Base-by-base conservation (phyloP, 2,888 invertebrate species). In the Rotaria socialis region DNA sequence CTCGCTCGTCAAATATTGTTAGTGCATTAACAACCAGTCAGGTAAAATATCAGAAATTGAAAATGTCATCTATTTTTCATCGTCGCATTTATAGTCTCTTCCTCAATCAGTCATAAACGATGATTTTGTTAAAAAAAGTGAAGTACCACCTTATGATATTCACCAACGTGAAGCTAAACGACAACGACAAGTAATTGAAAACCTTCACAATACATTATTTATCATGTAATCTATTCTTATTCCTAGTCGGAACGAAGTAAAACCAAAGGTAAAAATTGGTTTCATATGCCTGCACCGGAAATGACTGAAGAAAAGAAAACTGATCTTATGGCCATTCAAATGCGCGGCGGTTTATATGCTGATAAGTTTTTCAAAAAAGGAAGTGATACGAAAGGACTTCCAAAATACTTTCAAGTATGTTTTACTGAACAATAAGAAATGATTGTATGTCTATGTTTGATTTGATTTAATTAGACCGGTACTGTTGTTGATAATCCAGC, bases 321-420 rank as follows among this genome's bases (percentile, higher is more conserved):
- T 89, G 97, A 98, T 91, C 92, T 99, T 22, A 94, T 95, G 92
- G 92, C 97, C 22, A 92, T 99, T 2, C 94, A 95, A 92, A 96
- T 98, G 96, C 93, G 98, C 89, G 95, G 95, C 0, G 95, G 94
- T 0, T 91, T 97, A 22, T 95, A 98, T 92, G 95, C 96, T 0
- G 96, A 96, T 91, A 94, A 94, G 88, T 97, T 97, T 92, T 98
- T 97, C 92, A 97, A 97, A 91, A 95, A 95, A 89, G 96, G 95
- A 90, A 86, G 75, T 52, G 95, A 96, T 90, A 93, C 94, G 88
- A 94, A 94, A 92, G 94, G 93, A 1, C 90, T 96, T 56, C 97
- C 97, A 0, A 97, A 97, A 92, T 97, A 95, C 90, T 97, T 97
- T 92, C 95, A 96, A 93, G 95, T 95, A 91, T 90, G 87, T 52